Percentiles rank a stretch among this genome's conserved stretches.
phyloP scores from a whole-genome alignment of 2,797 vertebrate species.

The Fringilla coelebs region DNA sequence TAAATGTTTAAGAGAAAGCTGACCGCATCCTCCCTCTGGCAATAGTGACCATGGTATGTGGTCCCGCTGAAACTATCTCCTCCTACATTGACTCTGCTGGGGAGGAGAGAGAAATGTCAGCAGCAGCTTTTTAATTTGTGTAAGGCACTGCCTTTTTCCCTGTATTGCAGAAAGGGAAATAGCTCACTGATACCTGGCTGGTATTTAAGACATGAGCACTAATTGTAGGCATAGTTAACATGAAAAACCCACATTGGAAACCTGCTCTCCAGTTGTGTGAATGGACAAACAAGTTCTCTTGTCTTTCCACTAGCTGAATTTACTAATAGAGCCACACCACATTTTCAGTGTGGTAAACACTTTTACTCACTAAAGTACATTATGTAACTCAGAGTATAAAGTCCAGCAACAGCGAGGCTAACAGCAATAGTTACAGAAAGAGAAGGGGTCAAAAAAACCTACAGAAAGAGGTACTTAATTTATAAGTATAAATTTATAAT shows the following conservation, averaged over 20 bases:
- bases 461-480: neutral
- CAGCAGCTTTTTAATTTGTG: neutral
- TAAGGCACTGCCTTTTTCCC: neutral
- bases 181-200: neutral
- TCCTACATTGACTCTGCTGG: neutral
- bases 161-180: neutral
- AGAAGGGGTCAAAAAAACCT: neutral
- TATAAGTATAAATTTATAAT: too few species aligned
- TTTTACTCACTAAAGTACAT: neutral
- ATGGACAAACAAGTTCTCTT: constrained; percentile 22
- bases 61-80: neutral
- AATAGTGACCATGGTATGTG: neutral
- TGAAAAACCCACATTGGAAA: neutral
- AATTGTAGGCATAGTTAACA: constrained; percentile 1
- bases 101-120: neutral
- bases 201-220: neutral
- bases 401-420: neutral
- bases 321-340: neutral
- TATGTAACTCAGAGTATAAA: neutral
- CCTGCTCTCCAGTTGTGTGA: neutral
- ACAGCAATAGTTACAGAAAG: neutral
- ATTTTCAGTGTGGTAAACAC: neutral
- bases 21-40: neutral
- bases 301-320: neutral
- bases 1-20: constrained; percentile 47